Evolutionary conservation across 2,113 vertebrate species (phyloP).

Genomic region (Vimba vimba): DNA sequence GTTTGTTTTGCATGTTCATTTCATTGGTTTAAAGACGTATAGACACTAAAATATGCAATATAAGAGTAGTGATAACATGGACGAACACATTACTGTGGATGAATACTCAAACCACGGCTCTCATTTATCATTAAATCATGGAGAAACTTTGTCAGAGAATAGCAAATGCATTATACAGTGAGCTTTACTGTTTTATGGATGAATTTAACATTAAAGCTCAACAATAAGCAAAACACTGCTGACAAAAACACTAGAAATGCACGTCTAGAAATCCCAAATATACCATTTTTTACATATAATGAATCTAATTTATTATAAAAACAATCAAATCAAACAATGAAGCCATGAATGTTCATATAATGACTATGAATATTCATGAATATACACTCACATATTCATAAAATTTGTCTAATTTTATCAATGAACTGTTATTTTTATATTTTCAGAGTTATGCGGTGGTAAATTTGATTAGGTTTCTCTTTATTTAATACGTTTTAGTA

Average conservation of each 20-base stretch:
- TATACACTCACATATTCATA: too few species aligned
- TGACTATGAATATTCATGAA: background rate
- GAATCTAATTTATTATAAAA: too few species aligned
- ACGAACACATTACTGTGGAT: background rate
- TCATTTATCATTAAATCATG: background rate
- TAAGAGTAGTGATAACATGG: background rate
- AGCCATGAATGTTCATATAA: background rate
- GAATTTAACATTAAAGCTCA: background rate
- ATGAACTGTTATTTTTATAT: background rate
- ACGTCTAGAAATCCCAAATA: background rate
- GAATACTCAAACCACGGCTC: background rate
- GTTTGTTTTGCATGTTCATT: background rate
- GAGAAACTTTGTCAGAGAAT: background rate
- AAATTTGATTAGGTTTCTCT: background rate
- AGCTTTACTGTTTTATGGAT: background rate
- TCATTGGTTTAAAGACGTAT: background rate
- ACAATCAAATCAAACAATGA: background rate
- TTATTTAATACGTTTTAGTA: background rate
- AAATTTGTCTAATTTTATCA: background rate
- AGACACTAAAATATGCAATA: background rate
- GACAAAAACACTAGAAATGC: too few species aligned
- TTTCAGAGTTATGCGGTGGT: background rate
- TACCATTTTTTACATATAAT: too few species aligned
- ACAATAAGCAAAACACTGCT: background rate
- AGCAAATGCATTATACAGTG: background rate